Evolutionary conservation across 2,888 invertebrate genomes (phyloP), one percentile per base, ranked within the genome.

Genomic region (Lypha dubia): DNA sequence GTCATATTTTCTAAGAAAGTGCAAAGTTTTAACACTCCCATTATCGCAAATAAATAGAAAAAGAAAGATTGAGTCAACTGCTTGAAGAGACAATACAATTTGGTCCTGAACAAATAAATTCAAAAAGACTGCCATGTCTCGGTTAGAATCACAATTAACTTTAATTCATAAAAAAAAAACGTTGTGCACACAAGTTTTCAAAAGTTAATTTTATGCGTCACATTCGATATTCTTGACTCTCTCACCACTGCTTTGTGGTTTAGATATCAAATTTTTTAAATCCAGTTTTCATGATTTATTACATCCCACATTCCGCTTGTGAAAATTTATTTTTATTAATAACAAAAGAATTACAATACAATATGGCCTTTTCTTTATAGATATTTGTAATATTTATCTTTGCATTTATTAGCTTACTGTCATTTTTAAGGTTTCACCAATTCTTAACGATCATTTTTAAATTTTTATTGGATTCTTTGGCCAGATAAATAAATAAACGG

Each of bases 371-470:
- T 75, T 62, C 32, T 75, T 68, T 74, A 44, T 71, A 28, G 3
- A n/a, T n/a, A n/a, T n/a, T n/a, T n/a, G 75, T 71, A 73, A 79
- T 77, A 74, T 65, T 81, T 81, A 84, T 84, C 84, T 77, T 38
- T 70, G 70, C 84, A 74, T 84, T 81, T 84, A 81, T 84, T 84
- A 79, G 77, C 70, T 81, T 62, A 74, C 74, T 84, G 84, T 81
- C 81, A 81, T 68, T 84, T 84, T 84, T 84, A 84, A 80, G 84
- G 84, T 70, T 84, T 84, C 84, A 58, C 24, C 56, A 62, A 53
- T 70, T 68, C 75, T 70, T 70, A 65, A 71, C 17, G 75, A 81
- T 75, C 53, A 77, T 60, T 56, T 62, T 68, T 70, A 60, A 63
- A 82, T 77, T 75, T 62, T 75, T 76, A 81, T 81, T 24, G 49